Evolutionary conservation across 2,113 vertebrate species (phyloP), one percentile per base, ranked within the genome.

Genomic region (Oxyura jamaicensis): DNA sequence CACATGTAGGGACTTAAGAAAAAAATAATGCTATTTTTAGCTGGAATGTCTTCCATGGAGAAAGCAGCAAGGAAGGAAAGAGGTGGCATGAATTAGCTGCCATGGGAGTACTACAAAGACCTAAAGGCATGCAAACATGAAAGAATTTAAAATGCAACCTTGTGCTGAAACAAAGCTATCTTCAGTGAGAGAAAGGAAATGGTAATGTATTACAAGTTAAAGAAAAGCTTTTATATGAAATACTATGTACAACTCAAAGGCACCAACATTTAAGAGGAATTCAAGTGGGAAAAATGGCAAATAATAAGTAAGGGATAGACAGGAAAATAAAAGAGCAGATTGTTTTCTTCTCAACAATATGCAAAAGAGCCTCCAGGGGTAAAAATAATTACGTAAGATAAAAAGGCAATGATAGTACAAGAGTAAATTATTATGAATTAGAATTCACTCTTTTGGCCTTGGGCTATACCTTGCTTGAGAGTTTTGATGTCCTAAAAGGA

Each of bases 341-440:
- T 60, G 48, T 86, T 69, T 90, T 92, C 28, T 48, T 77, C 28
- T 86, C 31, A 36, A 83, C 48, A 88, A 83, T 71, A 83, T 50
- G 21, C 33, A 92, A 86, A 73, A 74, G 8, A 68, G 8, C 65
- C 72, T 74, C 76, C 12, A 35, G 11, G 35, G 50, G 11, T 74
- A 69, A 88, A 77, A 81, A 50, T 86, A 69, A 95, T 88, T 53
- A 66, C 25, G 15, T 39, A 69, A 74, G 76, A 83, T 83, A 62
- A 88, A 86, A 93, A 83, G 29, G 39, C 41, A 80, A 31, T 48
- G 65, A 74, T 80, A 75, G 76, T 48, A 66, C 44, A 88, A 69
- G 76, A 86, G 63, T 79, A 79, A 62, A 78, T 84, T 53, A 55
- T 59, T 76, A 23, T 31, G 41, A 79, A 92, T 88, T 80, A 90